Conservation (phyloP, 2,797 vertebrate species). For the Myotis vivesi region DNA sequence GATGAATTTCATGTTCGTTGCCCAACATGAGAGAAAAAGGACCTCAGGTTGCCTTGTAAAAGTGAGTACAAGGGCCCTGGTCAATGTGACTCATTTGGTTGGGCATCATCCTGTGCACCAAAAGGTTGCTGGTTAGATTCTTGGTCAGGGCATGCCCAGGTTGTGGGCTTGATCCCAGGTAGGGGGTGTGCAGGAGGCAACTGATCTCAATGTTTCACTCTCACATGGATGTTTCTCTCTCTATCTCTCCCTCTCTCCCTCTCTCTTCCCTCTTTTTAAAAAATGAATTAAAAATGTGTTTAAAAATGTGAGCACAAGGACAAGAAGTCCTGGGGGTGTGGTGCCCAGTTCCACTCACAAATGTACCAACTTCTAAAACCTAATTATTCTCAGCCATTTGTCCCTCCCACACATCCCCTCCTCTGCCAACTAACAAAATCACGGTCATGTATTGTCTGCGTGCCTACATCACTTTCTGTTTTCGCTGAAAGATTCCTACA, state of each 20-base stretch:
- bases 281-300: background rate
- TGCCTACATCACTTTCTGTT: background rate
- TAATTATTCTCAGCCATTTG: background rate
- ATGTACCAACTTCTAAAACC: background rate
- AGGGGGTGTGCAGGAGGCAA: too few relatives aligned
- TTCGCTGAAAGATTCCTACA: background rate
- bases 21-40: background rate
- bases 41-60: background rate
- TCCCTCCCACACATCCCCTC: background rate
- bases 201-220: background rate
- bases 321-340: background rate
- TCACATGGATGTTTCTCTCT: background rate
- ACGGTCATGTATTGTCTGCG: accelerated
- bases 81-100: background rate
- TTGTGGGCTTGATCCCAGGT: too few relatives aligned
- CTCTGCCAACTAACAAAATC: background rate
- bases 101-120: too few relatives aligned
- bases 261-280: background rate
- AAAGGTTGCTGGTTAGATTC: background rate
- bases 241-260: too few relatives aligned
- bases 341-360: background rate
- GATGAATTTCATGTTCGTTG: background rate
- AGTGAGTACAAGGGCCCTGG: background rate
- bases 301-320: background rate
- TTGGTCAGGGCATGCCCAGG: too few relatives aligned